Evolutionary conservation across 2,113 vertebrate species (phyloP).

Genomic region (Ailurus styani): DNA sequence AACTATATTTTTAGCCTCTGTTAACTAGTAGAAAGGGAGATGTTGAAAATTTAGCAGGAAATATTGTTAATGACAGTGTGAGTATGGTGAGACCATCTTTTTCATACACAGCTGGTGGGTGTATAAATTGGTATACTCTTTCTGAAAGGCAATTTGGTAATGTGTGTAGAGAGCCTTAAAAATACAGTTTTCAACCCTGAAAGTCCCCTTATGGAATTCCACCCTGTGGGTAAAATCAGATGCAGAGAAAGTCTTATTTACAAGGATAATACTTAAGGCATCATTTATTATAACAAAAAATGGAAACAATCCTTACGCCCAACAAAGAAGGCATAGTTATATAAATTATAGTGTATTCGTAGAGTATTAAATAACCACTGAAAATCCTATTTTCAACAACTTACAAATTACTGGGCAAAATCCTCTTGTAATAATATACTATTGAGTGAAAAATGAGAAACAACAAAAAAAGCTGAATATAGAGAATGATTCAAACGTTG

Average conservation of each 20-base stretch:
- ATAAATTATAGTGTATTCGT: conserved; percentile 42
- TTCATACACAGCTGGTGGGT: conserved; percentile 36
- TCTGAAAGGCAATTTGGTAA: conserved; percentile 56
- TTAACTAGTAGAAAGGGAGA: not conserved
- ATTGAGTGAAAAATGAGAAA: conserved; percentile 29
- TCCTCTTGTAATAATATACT: not conserved
- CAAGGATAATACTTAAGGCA: conserved; percentile 42
- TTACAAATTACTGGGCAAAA: conserved; percentile 8
- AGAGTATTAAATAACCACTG: not conserved
- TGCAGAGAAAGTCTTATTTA: conserved; percentile 27
- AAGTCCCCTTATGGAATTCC: not conserved
- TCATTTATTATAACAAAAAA: conserved; percentile 50
- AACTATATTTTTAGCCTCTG: conserved; percentile 5
- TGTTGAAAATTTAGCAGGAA: conserved; percentile 37
- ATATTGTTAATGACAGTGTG: conserved; percentile 29
- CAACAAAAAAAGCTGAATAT: not conserved
- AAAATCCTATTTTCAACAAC: conserved; percentile 30
- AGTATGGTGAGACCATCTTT: conserved; percentile 30
- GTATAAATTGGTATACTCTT: conserved; percentile 59
- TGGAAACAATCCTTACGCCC: conserved; percentile 33
- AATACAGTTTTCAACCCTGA: conserved; percentile 17
- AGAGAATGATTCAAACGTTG: not conserved
- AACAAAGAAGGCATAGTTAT: conserved; percentile 23
- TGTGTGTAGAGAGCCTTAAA: conserved; percentile 30
- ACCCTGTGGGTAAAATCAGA: conserved; percentile 7